These are phyloP conservation scores for Orthonyx spaldingii DNA, from an alignment of 2,113 vertebrate species.

Conservation along the genomic window DNA sequence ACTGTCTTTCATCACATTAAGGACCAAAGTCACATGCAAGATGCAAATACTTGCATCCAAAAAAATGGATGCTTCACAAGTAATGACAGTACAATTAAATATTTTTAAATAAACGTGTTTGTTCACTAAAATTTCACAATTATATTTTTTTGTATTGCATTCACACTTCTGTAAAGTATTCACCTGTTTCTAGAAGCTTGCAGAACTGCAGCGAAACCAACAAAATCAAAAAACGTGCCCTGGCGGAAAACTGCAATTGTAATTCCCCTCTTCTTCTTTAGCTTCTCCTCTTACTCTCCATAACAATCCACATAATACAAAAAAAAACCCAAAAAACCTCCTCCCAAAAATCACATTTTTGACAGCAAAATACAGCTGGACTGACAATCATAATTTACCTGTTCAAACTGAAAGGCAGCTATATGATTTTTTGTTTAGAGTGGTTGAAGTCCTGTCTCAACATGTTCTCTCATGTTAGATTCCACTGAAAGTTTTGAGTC, in stretches of 20 bases:
- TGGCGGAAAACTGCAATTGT: neutral
- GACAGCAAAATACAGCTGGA: neutral
- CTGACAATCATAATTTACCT: conserved; percentile 3
- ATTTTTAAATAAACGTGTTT: neutral
- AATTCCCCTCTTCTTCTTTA: neutral
- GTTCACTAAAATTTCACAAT: neutral
- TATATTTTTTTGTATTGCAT: neutral
- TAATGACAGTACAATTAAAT: neutral
- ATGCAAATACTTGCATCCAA: neutral
- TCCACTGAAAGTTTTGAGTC: conserved; percentile 9
- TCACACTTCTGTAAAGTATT: neutral
- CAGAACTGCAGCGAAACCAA: neutral
- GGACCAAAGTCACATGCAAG: neutral
- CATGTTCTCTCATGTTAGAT: neutral
- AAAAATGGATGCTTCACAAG: neutral
- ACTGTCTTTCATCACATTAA: neutral
- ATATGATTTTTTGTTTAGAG: conserved; percentile 1
- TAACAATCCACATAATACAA: neutral
- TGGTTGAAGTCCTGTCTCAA: neutral
- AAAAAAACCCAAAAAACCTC: neutral
- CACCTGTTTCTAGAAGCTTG: neutral
- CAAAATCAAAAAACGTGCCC: neutral
- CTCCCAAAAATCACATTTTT: neutral
- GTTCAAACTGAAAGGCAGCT: neutral
- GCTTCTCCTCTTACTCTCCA: neutral